Conservation (phyloP, 2,797 vertebrate genomes). For the Arnoldichthys spilopterus region DNA sequence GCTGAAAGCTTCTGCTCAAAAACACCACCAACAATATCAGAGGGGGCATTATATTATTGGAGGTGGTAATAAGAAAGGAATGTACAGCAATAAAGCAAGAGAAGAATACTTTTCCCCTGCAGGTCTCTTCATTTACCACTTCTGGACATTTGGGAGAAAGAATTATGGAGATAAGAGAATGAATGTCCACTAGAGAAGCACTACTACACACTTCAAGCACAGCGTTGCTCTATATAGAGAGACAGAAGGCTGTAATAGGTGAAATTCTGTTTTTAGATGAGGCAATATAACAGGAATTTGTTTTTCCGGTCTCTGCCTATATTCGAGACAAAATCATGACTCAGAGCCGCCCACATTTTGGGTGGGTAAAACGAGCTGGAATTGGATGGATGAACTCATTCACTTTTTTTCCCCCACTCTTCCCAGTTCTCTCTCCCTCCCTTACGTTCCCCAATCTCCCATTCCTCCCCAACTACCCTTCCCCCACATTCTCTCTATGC, state of each 20-base stretch:
- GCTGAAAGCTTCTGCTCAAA: constrained; percentile 32
- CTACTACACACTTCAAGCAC: background rate
- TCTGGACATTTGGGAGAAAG: background rate
- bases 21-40: constrained; percentile 50
- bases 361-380: too few relatives aligned
- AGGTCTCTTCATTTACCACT: constrained; percentile 10
- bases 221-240: constrained; percentile 2
- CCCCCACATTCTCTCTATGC: too few relatives aligned
- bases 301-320: too few relatives aligned
- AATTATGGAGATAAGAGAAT: background rate
- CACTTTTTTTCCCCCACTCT: too few relatives aligned
- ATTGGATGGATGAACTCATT: too few relatives aligned
- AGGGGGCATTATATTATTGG: constrained; percentile 22
- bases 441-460: too few relatives aligned
- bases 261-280: background rate
- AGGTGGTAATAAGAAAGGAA: constrained; percentile 48
- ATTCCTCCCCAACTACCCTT: too few relatives aligned
- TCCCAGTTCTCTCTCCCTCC: too few relatives aligned
- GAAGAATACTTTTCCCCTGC: constrained; percentile 2
- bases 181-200: background rate
- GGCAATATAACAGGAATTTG: background rate
- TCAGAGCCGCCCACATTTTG: too few relatives aligned
- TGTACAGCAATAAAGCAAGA: constrained; percentile 37
- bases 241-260: background rate
- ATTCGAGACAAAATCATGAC: too few relatives aligned